phyloP scores from a whole-genome alignment of 2,113 vertebrate species.

The Neomonachus schauinslandi region DNA sequence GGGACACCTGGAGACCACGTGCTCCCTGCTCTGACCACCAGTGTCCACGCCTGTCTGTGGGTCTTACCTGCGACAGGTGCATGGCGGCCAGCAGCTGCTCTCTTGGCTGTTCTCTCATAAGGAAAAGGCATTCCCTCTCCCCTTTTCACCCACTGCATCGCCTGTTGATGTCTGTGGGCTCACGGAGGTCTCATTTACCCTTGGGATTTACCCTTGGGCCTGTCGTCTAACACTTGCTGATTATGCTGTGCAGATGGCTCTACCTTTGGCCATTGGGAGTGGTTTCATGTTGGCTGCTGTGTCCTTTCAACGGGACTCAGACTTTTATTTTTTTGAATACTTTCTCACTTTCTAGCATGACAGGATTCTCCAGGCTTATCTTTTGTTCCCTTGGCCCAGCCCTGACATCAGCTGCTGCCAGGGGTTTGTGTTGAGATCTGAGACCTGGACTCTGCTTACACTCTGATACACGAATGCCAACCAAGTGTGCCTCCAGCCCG shows the following conservation, averaged over 20 bases:
- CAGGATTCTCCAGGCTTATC: accelerated
- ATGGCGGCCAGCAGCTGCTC: accelerated
- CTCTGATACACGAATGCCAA: not conserved
- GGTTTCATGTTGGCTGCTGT: not conserved
- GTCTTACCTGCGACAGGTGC: not conserved
- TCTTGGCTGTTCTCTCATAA: accelerated
- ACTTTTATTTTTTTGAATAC: not conserved
- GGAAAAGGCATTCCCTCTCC: not conserved
- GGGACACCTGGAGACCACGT: accelerated
- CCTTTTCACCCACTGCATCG: accelerated
- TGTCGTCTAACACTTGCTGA: accelerated
- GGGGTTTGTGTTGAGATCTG: too few relatives aligned
- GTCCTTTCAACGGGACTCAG: too few relatives aligned
- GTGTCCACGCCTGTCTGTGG: not conserved
- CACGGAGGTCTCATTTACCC: accelerated
- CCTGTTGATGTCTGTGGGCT: not conserved
- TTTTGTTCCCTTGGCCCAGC: not conserved
- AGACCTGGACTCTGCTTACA: not conserved
- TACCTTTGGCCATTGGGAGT: not conserved
- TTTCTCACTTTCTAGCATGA: too few relatives aligned
- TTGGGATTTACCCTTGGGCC: accelerated
- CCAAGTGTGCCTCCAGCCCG: not conserved
- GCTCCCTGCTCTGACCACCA: not conserved
- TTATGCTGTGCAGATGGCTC: not conserved
- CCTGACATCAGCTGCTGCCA: not conserved